A percentile compares a stretch with the other conserved stretches of the same genome.
Conservation (phyloP, 2,797 vertebrate genomes). For the Leontopithecus rosalia region DNA sequence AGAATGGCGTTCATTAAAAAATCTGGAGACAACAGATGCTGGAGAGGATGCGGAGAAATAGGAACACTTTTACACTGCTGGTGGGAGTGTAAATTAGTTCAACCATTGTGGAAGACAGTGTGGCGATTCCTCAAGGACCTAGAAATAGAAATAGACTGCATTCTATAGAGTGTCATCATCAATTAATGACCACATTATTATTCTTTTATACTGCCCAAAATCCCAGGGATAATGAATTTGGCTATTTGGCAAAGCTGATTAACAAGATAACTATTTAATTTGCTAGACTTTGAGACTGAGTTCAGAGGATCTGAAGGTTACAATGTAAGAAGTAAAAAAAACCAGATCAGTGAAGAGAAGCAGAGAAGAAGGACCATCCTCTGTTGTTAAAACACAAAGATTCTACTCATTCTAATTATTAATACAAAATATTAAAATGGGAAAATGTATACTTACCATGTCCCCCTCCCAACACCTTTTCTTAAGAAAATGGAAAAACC, state of each 20-base stretch:
- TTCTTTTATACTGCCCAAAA: not conserved
- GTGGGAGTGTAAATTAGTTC: too few species aligned
- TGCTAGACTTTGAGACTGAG: not conserved
- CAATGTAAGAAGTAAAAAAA: not conserved
- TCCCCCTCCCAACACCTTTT: not conserved
- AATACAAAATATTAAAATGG: not conserved
- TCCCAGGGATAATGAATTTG: not conserved
- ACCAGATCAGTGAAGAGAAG: too few species aligned
- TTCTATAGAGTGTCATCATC: not conserved
- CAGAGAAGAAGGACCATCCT: rapidly evolving
- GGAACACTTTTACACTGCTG: too few species aligned
- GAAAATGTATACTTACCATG: not conserved
- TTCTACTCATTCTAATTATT: not conserved
- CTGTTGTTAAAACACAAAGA: not conserved
- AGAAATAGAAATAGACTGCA: not conserved
- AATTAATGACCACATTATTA: not conserved
- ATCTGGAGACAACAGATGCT: too few species aligned
- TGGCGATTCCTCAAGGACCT: too few species aligned
- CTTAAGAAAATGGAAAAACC: not conserved
- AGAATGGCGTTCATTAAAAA: too few species aligned
- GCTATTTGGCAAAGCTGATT: not conserved
- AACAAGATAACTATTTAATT: not conserved
- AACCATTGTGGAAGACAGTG: too few species aligned
- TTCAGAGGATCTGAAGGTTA: not conserved
- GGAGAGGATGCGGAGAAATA: too few species aligned